These are phyloP conservation scores for Brienomyrus brachyistius DNA, from an alignment of 2,113 vertebrate genomes.

Conservation along the genomic window DNA sequence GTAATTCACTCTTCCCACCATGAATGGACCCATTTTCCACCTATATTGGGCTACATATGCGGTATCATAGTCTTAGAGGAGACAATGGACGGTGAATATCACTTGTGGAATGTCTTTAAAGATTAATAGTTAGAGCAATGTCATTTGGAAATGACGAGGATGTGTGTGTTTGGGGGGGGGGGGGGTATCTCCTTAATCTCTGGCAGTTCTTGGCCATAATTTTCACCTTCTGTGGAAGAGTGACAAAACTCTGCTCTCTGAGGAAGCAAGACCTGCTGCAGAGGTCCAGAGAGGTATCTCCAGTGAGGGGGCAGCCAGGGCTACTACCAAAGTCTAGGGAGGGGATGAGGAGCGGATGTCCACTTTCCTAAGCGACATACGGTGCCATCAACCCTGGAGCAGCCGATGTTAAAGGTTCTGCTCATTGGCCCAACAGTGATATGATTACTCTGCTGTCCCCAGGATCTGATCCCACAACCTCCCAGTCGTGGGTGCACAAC, in stretches of 20 bases:
- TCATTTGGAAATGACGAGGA: neutral
- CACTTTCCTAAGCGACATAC: neutral
- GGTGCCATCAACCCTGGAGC: neutral
- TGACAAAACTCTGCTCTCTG: neutral
- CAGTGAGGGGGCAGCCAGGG: neutral
- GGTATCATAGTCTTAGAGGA: neutral
- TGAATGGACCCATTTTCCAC: neutral
- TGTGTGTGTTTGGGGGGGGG: too few species aligned
- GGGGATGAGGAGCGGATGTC: neutral
- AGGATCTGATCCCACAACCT: neutral
- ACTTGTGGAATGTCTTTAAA: neutral
- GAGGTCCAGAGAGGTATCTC: neutral
- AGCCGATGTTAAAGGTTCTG: neutral
- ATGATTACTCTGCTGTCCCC: neutral
- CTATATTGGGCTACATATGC: neutral
- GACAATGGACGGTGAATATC: neutral
- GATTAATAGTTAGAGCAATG: neutral
- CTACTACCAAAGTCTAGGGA: neutral
- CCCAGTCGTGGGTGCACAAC: neutral
- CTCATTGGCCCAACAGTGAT: neutral
- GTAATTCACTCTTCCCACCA: neutral
- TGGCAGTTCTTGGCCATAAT: neutral
- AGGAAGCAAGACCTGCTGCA: neutral
- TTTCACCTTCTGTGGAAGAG: neutral
- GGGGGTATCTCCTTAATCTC: too few species aligned